Conservation (phyloP, 1,140 invertebrate genomes). For the Carposina sasakii region DNA sequence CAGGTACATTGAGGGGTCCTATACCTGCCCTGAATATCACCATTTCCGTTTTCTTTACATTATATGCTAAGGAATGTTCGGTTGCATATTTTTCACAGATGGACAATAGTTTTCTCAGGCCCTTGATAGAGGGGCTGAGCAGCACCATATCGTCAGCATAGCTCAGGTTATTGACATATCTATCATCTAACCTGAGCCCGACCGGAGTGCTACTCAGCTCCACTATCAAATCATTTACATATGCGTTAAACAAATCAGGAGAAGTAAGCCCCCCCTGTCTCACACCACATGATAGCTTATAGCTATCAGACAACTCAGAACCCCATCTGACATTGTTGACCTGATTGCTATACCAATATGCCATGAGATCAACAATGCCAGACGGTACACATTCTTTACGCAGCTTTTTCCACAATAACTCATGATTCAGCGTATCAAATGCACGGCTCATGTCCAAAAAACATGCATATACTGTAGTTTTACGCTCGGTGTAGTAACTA, state of each 20-base stretch:
- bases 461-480: not conserved
- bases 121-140: not conserved
- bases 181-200: not conserved
- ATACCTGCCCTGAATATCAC: not conserved
- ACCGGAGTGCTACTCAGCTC: not conserved
- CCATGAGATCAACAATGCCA: not conserved
- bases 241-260: not conserved
- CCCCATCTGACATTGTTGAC: not conserved
- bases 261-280: not conserved
- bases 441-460: constrained; percentile 4
- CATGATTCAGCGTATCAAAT: not conserved
- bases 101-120: not conserved
- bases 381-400: not conserved
- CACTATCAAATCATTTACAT: constrained; percentile 1
- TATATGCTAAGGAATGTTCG: not conserved
- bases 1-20: not conserved
- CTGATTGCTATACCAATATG: constrained; percentile 1
- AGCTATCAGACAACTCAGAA: not conserved
- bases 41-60: not conserved
- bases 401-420: not conserved
- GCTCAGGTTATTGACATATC: not conserved
- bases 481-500: not conserved
- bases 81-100: not conserved
- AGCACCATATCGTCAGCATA: constrained; percentile 3
- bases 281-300: not conserved